These are phyloP conservation scores for Nannospalax galili DNA, from an alignment of 2,113 vertebrate species.

Conservation along the genomic window DNA sequence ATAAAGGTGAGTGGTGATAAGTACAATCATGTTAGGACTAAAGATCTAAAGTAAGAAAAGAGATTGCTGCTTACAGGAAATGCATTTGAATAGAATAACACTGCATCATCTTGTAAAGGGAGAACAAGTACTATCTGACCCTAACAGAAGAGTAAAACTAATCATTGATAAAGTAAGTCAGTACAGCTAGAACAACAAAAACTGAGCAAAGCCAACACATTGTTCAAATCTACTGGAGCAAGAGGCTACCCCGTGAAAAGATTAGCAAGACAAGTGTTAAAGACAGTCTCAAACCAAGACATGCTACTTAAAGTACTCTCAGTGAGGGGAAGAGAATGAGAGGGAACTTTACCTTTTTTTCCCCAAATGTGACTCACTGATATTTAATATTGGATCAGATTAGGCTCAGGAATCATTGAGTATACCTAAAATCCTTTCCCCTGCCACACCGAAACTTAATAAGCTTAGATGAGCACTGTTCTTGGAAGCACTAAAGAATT, in stretches of 20 bases:
- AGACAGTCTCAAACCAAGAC: neutral
- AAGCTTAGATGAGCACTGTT: neutral
- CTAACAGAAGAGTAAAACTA: slow-evolving; percentile 3
- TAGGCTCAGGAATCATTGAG: neutral
- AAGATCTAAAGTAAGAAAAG: neutral
- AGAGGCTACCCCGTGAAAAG: neutral
- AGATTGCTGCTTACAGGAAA: slow-evolving; percentile 1
- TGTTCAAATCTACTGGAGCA: neutral
- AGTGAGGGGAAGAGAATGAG: neutral
- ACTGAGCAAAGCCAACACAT: neutral
- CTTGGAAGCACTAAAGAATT: slow-evolving; percentile 50
- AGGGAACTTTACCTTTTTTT: neutral
- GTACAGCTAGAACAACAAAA: neutral
- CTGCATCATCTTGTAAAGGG: neutral
- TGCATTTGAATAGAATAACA: slow-evolving; percentile 7
- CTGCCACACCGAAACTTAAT: neutral
- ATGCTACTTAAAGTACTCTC: slow-evolving; percentile 9
- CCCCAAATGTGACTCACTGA: neutral
- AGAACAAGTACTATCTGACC: neutral
- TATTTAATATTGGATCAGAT: neutral
- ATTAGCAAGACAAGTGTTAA: neutral
- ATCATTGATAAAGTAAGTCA: neutral
- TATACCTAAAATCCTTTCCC: neutral
- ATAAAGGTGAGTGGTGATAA: neutral
- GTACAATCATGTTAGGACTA: neutral